These are phyloP conservation scores for Tamandua tetradactyla DNA, from an alignment of 2,797 vertebrate genomes.

Conservation along the genomic window DNA sequence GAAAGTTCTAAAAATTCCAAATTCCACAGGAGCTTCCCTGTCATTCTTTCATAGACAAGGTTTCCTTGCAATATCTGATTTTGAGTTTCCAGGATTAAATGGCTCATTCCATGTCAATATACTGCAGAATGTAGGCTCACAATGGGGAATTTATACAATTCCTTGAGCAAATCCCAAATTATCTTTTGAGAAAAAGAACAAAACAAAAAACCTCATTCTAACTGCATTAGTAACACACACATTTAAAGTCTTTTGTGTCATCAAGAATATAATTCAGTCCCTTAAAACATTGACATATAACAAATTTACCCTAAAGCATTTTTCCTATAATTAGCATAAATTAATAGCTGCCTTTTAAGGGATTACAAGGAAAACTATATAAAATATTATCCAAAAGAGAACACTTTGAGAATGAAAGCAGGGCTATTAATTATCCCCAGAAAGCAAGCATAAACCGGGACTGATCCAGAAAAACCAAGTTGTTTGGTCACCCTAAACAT, in stretches of 20 bases:
- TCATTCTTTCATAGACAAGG: not conserved
- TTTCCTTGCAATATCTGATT: not conserved
- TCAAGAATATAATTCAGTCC: not conserved
- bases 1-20: not conserved
- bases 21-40: not conserved
- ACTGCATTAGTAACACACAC: not conserved
- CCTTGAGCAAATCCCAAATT: not conserved
- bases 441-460: not conserved
- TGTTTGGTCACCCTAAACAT: not conserved
- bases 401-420: not conserved
- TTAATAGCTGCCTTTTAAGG: not conserved
- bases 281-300: not conserved
- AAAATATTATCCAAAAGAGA: not conserved
- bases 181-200: not conserved
- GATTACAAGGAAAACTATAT: not conserved
- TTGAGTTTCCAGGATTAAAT: not conserved
- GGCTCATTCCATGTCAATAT: not conserved
- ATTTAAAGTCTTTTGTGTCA: not conserved
- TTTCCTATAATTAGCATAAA: not conserved
- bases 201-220: not conserved
- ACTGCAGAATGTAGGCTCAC: not conserved
- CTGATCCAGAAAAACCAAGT: not conserved
- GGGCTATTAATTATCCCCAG: not conserved
- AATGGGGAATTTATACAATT: not conserved
- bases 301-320: not conserved